Base-by-base conservation (phyloP, 1,140 invertebrate genomes). In the Theocolax elegans region DNA sequence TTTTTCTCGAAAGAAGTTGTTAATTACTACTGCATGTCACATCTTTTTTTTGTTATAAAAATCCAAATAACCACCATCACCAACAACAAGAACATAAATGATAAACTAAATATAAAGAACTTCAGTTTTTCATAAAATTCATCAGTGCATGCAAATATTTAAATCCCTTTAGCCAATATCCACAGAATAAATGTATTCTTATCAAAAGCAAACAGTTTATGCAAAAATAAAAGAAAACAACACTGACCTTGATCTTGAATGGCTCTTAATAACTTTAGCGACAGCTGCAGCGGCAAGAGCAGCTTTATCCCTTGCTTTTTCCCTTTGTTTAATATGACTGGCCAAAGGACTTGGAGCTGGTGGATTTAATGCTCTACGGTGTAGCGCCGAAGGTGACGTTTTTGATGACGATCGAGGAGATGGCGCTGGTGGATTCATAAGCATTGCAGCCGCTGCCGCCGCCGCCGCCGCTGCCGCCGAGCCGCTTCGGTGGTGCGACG, bases 361-460 rank as follows among this genome's bases (percentile, higher is more conserved):
- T 48, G 83, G 84, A 75, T 85, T 85, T 7, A 86, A 74, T 21
- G 83, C 84, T 6, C 85, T 79, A 68, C 85, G 75, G 63, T 86
- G 84, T 12, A 84, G 42, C 8, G 54, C 9, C 25, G 65, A 58
- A 13, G 54, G 53, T 19, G 65, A 67, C 6, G 44, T 23, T 3
- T 8, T 79, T 81, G 35, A 76, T 25, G 51, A 62, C 0, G 53
- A 80, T 1, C 82, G 83, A 19, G 80, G 77, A 3, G 88, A 86
- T 13, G 85, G 83, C 63, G 87, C 86, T 59, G 90, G 90, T 74
- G 90, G 90, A 2, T 90, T 90, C 64, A 90, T 90, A 81, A 91
- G 91, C 75, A 90, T 89, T 0, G 89, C 90, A 21, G 90, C 82
- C 78, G 81, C 25, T 74, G 53, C 31, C 12, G 35, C 54, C 1